phyloP scores from a whole-genome alignment of 1,140 invertebrate genomes.

The Apis florea region DNA sequence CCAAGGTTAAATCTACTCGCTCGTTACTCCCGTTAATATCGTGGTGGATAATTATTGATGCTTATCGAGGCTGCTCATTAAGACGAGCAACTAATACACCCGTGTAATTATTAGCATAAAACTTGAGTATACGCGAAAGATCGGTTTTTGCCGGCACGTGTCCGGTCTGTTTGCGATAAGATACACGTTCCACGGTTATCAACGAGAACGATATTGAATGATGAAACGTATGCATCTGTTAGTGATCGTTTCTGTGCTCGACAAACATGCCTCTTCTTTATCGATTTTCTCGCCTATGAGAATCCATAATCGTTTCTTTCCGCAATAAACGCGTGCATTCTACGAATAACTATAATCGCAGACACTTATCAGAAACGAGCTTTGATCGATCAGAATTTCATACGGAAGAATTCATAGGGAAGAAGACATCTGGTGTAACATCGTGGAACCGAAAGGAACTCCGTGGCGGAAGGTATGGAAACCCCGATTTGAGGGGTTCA shows the following conservation, averaged over 20 bases:
- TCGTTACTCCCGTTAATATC: not conserved
- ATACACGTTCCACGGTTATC: not conserved
- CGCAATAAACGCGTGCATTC: too few species aligned
- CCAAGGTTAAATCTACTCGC: not conserved
- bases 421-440: too few species aligned
- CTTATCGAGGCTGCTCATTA: not conserved
- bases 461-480: too few species aligned
- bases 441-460: too few species aligned
- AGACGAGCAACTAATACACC: not conserved
- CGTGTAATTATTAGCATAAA: not conserved
- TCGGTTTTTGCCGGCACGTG: not conserved
- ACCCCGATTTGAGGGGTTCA: too few species aligned
- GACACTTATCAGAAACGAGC: too few species aligned
- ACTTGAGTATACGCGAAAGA: not conserved
- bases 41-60: not conserved
- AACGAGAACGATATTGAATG: constrained; percentile 36
- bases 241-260: constrained; percentile 28
- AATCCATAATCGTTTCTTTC: constrained; percentile 19
- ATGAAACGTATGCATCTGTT: constrained; percentile 55
- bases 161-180: not conserved
- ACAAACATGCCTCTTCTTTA: constrained; percentile 16
- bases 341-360: too few species aligned
- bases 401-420: too few species aligned
- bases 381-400: too few species aligned
- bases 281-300: constrained; percentile 30